Conservation (phyloP, 2,888 invertebrate genomes). For the Reticulitermes lucifugus region DNA sequence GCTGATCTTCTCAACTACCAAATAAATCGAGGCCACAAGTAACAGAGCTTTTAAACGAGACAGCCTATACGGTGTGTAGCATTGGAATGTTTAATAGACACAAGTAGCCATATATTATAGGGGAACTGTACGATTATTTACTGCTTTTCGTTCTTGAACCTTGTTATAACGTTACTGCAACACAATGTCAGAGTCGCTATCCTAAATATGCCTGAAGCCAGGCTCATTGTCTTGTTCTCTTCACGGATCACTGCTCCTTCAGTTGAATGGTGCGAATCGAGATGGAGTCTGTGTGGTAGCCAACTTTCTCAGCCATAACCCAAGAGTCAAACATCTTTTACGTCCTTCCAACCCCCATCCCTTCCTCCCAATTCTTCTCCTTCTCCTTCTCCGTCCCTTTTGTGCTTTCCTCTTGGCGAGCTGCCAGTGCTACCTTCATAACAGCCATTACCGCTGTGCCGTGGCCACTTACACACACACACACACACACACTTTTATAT, state of each 20-base stretch:
- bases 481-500: not conserved
- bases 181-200: too few relatives aligned
- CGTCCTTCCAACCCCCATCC: not conserved
- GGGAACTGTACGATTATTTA: too few relatives aligned
- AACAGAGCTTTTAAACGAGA: too few relatives aligned
- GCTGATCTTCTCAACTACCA: too few relatives aligned
- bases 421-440: not conserved
- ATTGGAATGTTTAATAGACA: too few relatives aligned
- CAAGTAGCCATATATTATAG: too few relatives aligned
- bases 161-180: too few relatives aligned
- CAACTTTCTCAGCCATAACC: slow-evolving; percentile 47
- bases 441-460: not conserved
- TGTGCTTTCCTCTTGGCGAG: not conserved
- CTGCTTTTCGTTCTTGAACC: too few relatives aligned
- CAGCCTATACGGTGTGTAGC: too few relatives aligned
- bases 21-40: too few relatives aligned
- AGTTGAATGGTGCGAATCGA: not conserved
- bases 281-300: slow-evolving; percentile 12
- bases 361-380: not conserved
- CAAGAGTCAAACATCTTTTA: slow-evolving; percentile 40
- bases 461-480: not conserved
- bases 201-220: too few relatives aligned
- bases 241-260: not conserved
- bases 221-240: not conserved
- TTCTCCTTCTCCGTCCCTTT: not conserved